A percentile compares a stretch with the other conserved stretches of the same genome.
Evolutionary conservation across 2,888 invertebrate species (phyloP).

Genomic region (Eueremaeus valkanovi): DNA sequence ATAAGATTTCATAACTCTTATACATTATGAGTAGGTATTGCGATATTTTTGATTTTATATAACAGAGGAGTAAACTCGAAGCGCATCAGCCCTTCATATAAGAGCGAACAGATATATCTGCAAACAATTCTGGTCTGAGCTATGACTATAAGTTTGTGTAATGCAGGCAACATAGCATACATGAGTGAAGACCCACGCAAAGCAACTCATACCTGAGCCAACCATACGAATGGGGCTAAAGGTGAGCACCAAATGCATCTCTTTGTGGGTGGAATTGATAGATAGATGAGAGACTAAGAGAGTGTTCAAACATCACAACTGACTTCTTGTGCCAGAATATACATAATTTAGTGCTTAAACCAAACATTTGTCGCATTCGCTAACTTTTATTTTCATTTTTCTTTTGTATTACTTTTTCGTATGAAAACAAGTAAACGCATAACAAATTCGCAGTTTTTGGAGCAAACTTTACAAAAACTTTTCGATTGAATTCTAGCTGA

Average conservation of each 20-base stretch:
- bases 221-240: not conserved
- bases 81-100: not conserved
- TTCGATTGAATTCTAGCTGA: not conserved
- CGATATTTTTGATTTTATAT: not conserved
- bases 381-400: not conserved
- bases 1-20: not conserved
- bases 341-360: not conserved
- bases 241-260: slow-evolving; percentile 4
- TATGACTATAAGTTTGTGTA: not conserved
- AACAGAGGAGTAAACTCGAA: not conserved
- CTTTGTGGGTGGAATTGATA: slow-evolving; percentile 24
- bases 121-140: slow-evolving; percentile 1
- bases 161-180: too few species aligned
- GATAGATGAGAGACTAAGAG: slow-evolving; percentile 14
- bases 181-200: slow-evolving; percentile 16
- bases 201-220: not conserved
- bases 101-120: not conserved
- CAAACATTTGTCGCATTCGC: slow-evolving; percentile 1
- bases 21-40: slow-evolving; percentile 1
- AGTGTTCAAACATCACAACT: not conserved
- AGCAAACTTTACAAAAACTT: not conserved
- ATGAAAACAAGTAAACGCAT: not conserved
- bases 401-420: not conserved
- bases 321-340: not conserved
- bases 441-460: not conserved